Base-by-base conservation (phyloP, 2,888 invertebrate species). In the Zygogramma bicolorata region DNA sequence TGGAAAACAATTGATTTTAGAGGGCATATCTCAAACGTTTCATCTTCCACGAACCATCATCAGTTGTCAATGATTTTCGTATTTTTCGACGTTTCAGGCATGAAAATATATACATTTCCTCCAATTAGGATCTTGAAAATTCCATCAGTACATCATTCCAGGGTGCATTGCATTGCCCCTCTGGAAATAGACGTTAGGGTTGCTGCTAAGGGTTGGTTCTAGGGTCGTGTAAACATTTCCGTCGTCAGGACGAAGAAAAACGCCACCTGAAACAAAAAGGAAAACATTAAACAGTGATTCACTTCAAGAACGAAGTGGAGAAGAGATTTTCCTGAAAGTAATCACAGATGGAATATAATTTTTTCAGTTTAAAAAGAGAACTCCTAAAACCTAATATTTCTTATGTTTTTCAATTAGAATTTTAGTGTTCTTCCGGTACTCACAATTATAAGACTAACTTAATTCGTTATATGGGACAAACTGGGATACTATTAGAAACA, bases 171-270 rank as follows among this genome's bases (percentile, higher is more conserved):
- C 89, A 74, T 93, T 93, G 81, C 93, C 91, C 83, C 95, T 91
- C 88, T 96, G 95, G 88, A 96, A 96, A 88, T 93, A 96, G 78
- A 96, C 96, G 89, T 96, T 96, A 79, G 96, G 96, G 89, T 96
- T 96, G 87, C 93, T 94, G 88, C 95, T 96, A 87, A 95, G 89
- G 81, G 94, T 95, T 81, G 94, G 94, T 88, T 94, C 94, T 85
- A 93, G 89, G 80, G 95, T 95, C 83, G 95, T 94, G 88, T 95
- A 95, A 84, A 95, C 91, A 88, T 93, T 94, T 82, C 93, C 92
- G 86, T 95, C 95, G 85, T 94, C 95, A 80, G 94, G 92, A 84
- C 93, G 92, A 87, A 94, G 88, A 88, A 93, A 92, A 88, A 95
- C 91, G 27, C 85, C 85, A 87, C 94, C 94, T 91, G 89, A 81